Conservation (phyloP, 2,113 vertebrate species). For the Struthidea cinerea region DNA sequence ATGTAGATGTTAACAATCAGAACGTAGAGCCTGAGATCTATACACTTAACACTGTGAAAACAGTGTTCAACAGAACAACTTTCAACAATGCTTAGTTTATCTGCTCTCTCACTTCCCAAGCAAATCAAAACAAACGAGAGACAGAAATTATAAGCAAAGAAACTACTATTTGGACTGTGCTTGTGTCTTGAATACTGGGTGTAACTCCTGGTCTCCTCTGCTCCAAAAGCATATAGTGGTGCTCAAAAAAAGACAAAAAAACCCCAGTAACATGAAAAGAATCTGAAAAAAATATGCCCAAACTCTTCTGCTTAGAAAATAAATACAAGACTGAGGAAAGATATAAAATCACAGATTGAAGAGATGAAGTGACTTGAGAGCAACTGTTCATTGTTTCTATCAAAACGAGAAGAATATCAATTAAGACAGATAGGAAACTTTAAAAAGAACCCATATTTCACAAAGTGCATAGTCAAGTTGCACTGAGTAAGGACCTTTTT, state of each 20-base stretch:
- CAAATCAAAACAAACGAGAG: not conserved
- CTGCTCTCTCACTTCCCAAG: not conserved
- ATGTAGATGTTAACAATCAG: not conserved
- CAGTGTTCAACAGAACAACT: not conserved
- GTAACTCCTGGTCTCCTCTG: not conserved
- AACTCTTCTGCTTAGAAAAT: not conserved
- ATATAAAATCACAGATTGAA: not conserved
- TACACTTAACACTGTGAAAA: not conserved
- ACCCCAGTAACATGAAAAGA: not conserved
- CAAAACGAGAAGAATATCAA: not conserved
- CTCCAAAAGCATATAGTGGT: not conserved
- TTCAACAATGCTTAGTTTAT: not conserved
- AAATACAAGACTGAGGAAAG: not conserved
- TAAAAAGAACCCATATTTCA: not conserved
- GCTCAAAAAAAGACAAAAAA: not conserved
- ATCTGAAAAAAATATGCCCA: not conserved
- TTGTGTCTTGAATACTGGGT: not conserved
- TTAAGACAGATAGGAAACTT: not conserved
- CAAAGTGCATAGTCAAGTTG: not conserved
- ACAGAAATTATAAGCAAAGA: not conserved
- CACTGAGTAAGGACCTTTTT: not conserved
- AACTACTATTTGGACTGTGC: not conserved
- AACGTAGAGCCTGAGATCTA: not conserved
- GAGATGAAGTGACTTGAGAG: not conserved
- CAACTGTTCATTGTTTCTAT: not conserved